Conservation (phyloP, 2,113 vertebrate genomes). For the Etheostoma spectabile region DNA sequence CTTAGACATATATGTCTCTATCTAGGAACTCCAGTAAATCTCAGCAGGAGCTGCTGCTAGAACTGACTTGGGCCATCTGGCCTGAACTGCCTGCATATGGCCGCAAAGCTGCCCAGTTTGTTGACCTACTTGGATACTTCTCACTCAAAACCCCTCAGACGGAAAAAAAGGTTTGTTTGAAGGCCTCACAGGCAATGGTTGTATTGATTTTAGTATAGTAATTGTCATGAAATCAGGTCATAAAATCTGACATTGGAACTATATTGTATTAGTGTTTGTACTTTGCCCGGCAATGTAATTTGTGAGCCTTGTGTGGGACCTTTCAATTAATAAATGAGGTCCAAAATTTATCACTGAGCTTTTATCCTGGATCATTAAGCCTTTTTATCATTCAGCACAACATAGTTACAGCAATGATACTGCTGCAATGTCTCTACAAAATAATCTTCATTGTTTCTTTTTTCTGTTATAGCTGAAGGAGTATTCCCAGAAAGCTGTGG, state of each 20-base stretch:
- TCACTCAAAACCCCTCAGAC: slow-evolving; percentile 99
- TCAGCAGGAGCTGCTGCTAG: slow-evolving; percentile 95
- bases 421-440: neutral
- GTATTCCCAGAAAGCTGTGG: slow-evolving; percentile 97
- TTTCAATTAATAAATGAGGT: neutral
- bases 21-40: slow-evolving; percentile 95
- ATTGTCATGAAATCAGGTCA: neutral
- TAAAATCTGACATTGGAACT: neutral
- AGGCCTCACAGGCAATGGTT: neutral
- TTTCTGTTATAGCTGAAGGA: slow-evolving; percentile 89
- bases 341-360: neutral
- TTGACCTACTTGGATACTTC: slow-evolving; percentile 97
- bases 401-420: neutral
- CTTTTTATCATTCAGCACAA: slow-evolving; percentile 15
- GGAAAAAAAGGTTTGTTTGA: slow-evolving; percentile 91
- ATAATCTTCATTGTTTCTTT: neutral
- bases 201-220: neutral
- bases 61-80: slow-evolving; percentile 99
- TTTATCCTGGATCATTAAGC: neutral
- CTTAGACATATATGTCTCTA: neutral
- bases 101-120: slow-evolving; percentile 98
- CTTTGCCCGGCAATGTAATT: neutral
- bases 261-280: neutral
- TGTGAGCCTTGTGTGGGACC: neutral
- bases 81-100: slow-evolving; percentile 97